These are phyloP conservation scores for Pilophorus perplexus DNA, from an alignment of 2,888 invertebrate species.

Conservation along the genomic window DNA sequence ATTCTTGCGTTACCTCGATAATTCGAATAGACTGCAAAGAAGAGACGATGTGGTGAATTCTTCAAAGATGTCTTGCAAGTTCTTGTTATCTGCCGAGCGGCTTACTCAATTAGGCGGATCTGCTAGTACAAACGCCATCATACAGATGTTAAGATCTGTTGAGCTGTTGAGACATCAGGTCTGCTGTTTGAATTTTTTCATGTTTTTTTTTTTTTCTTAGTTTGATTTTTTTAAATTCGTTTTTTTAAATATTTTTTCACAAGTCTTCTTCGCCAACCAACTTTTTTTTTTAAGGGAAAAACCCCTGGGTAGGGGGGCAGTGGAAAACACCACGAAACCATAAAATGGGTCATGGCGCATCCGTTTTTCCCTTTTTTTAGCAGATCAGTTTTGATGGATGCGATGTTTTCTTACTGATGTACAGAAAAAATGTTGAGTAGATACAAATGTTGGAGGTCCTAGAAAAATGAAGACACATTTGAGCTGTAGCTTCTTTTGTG, in stretches of 20 bases:
- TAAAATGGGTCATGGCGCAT: neutral
- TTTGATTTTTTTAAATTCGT: neutral
- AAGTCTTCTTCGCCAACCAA: slow-evolving; percentile 20
- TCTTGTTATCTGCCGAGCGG: no score
- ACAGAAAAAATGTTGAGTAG: neutral
- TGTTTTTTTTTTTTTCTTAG: neutral
- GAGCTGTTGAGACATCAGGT: neutral
- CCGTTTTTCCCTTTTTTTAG: slow-evolving; percentile 8
- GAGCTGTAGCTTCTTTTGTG: slow-evolving; percentile 2
- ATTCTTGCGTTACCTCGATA: neutral
- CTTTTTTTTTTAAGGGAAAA: slow-evolving; percentile 18
- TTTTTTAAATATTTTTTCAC: slow-evolving; percentile 12
- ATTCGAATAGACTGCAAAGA: neutral
- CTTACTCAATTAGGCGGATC: no score
- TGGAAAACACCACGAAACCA: slow-evolving; percentile 10
- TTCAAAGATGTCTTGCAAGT: slow-evolving; percentile 6
- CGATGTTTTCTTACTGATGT: slow-evolving; percentile 5
- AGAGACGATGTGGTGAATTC: slow-evolving; percentile 4
- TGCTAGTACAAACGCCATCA: no score
- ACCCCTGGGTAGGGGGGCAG: slow-evolving; percentile 26
- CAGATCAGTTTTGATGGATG: slow-evolving; percentile 23
- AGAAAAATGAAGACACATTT: slow-evolving; percentile 10
- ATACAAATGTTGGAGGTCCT: slow-evolving; percentile 1
- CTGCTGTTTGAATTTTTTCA: neutral
- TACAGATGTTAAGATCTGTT: no score